A percentile compares a stretch with the other conserved stretches of the same genome.
These are phyloP conservation scores for Suricata suricatta DNA, from an alignment of 2,113 vertebrate species.

Conservation along the genomic window DNA sequence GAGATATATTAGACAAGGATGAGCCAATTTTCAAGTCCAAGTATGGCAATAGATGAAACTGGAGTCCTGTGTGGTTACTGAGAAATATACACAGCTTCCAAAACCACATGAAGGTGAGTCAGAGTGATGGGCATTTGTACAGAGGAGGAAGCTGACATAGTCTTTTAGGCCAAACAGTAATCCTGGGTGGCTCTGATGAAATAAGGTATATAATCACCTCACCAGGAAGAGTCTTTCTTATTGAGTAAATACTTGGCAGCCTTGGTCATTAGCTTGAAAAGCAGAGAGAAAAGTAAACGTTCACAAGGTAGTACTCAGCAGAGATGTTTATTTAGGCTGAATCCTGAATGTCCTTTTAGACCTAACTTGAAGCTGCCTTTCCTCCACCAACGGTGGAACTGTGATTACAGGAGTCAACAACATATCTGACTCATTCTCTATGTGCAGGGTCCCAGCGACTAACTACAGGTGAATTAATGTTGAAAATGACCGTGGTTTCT, in stretches of 20 bases:
- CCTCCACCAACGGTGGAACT: background rate
- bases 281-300: background rate
- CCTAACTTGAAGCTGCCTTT: background rate
- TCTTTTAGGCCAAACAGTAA: slow-evolving; percentile 16
- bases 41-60: slow-evolving; percentile 15
- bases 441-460: background rate
- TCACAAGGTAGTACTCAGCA: background rate
- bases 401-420: background rate
- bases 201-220: slow-evolving; percentile 47
- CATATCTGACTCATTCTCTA: background rate
- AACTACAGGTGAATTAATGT: background rate
- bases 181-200: slow-evolving; percentile 40
- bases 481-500: background rate
- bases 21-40: slow-evolving; percentile 26
- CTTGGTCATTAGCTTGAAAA: slow-evolving; percentile 41
- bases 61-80: slow-evolving; percentile 7
- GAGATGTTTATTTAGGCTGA: slow-evolving; percentile 24
- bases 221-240: slow-evolving; percentile 17
- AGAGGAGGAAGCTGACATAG: slow-evolving; percentile 32
- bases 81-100: slow-evolving; percentile 48
- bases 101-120: slow-evolving; percentile 64
- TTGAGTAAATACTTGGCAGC: slow-evolving; percentile 66
- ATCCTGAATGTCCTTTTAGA: background rate
- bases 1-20: background rate
- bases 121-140: slow-evolving; percentile 36